These are phyloP conservation scores for Psittacula derbiana DNA, from an alignment of 2,797 vertebrate genomes.

Conservation along the genomic window DNA sequence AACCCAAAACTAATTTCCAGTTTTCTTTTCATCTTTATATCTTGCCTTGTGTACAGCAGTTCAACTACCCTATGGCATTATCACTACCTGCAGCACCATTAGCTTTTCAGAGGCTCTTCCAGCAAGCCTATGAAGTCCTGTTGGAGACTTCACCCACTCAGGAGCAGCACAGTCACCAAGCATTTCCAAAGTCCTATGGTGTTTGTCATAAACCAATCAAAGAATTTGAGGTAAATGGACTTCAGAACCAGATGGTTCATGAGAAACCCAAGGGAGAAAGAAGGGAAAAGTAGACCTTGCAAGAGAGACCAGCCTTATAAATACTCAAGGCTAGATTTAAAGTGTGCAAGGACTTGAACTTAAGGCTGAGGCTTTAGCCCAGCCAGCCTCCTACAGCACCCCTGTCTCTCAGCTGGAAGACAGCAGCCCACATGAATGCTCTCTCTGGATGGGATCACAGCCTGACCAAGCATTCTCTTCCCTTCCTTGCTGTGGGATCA, in stretches of 20 bases:
- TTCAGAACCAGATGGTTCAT: rapidly evolving
- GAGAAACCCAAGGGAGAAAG: neutral
- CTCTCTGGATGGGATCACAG: neutral
- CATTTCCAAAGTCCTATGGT: neutral
- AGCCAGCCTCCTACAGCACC: neutral
- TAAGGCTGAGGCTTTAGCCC: neutral
- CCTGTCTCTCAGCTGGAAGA: neutral
- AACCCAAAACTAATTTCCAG: neutral
- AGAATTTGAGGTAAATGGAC: neutral
- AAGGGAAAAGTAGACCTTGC: neutral
- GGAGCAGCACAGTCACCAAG: rapidly evolving
- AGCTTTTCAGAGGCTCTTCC: neutral
- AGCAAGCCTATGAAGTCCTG: neutral
- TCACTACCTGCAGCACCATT: neutral
- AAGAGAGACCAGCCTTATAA: neutral
- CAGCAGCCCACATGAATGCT: neutral
- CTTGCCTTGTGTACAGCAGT: neutral
- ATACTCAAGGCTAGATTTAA: neutral
- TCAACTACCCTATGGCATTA: neutral
- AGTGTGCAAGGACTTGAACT: neutral
- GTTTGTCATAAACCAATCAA: neutral
- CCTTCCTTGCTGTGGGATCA: neutral
- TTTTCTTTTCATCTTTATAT: neutral
- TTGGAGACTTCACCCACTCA: neutral
- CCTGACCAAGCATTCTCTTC: neutral